Evolutionary conservation across 2,888 invertebrate species (phyloP), one percentile per base, ranked within the genome.

Genomic region (Thymelicus lineola): DNA sequence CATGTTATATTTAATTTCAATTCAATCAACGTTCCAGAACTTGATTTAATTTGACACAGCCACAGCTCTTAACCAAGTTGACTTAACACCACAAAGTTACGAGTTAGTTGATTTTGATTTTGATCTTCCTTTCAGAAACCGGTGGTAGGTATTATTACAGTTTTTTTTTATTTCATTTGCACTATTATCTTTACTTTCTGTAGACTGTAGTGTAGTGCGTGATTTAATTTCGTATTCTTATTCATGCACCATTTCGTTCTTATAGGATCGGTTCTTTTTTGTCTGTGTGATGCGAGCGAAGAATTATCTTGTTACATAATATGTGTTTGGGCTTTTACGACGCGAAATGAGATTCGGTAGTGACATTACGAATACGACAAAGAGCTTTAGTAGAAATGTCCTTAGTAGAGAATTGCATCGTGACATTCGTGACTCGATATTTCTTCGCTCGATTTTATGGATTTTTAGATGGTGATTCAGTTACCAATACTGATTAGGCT

Each of bases 201-300:
- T 87, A 83, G 84, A 75, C 60, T 69, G 75, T 90, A 92, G 91
- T 74, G 79, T 92, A 92, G 90, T 80, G 89, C 87, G 86, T 89
- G 79, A 77, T 75, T 70, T 75, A 75, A 83, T 87, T 84, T 74
- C 60, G 77, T 81, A 82, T 75, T 73, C 80, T 83, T 82, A 83
- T 83, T 87, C 92, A 91, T 89, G 93, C 93, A 93, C 93, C 91
- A 90, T 89, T 90, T 81, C 81, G 78, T 89, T 90, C 77, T 78
- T 84, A 76, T 81, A 66, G 63, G 50, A 64, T 76, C 73, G 68
- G 70, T 79, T 76, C 60, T 77, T 72, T 77, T 61, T 9, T 67
- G 12, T 61, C n/a, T 79, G 78, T 82, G 80, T 86, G 80, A 81
- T 78, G 73, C 35, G 35, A 62, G 62, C 35, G 50, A 62, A 62